Conservation (phyloP, 2,888 invertebrate genomes). For the Ametastegia equiseti region DNA sequence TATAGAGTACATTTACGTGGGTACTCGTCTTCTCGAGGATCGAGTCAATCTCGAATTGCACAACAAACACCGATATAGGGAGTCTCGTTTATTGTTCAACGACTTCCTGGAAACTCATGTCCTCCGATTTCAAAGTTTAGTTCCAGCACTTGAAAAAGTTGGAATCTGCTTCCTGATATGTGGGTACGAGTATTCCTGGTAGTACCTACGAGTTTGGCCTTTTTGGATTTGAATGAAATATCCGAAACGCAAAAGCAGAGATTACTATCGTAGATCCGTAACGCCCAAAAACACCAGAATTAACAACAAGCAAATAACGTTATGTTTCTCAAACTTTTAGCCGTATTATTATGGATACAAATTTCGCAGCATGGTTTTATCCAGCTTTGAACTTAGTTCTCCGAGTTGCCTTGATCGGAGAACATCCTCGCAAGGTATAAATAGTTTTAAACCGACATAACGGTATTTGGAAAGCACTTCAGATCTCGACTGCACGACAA, state of each 20-base stretch:
- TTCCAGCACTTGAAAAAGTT: conserved; percentile 3
- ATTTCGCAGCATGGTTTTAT: background rate
- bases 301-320: background rate
- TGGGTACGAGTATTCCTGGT: background rate
- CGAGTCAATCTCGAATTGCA: background rate
- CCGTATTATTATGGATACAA: background rate
- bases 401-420: background rate
- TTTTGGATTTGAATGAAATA: background rate
- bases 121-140: background rate
- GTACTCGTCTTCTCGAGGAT: background rate
- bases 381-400: background rate
- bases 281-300: background rate
- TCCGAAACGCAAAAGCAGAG: background rate
- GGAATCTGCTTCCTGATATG: background rate
- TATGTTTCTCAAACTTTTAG: background rate
- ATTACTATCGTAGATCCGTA: background rate
- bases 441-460: conserved; percentile 8
- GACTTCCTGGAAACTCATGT: background rate
- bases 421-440: background rate
- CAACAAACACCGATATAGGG: background rate
- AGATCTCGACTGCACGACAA: background rate
- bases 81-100: background rate
- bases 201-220: conserved; percentile 1
- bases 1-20: background rate
- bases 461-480: conserved; percentile 21